phyloP scores from a whole-genome alignment of 2,797 vertebrate genomes.

The Urophycis tenuis region DNA sequence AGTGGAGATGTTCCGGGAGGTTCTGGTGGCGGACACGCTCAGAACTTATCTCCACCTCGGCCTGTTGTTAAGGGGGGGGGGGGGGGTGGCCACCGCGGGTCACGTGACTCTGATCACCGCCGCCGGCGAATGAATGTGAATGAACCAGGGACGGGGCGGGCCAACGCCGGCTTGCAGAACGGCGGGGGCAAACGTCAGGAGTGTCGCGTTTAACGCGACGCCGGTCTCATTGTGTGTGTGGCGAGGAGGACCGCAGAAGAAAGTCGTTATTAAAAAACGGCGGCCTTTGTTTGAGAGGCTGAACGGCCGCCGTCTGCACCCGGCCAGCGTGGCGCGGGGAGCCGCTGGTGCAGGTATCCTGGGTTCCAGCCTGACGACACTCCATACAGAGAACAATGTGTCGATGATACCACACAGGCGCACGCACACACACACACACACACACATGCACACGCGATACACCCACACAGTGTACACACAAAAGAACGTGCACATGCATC shows the following conservation, averaged over 20 bases:
- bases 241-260: neutral
- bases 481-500: neutral
- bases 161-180: no score
- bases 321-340: neutral
- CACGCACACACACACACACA: neutral
- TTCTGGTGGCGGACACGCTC: neutral
- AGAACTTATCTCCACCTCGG: neutral
- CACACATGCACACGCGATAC: neutral
- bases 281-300: neutral
- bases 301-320: neutral
- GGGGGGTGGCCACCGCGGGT: no score
- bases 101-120: no score
- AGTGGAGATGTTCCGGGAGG: neutral
- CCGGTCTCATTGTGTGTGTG: neutral
- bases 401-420: no score
- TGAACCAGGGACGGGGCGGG: no score
- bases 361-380: no score
- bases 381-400: no score
- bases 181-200: neutral
- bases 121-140: no score
- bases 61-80: neutral
- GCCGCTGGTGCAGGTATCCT: no score
- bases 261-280: neutral
- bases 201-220: neutral
- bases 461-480: neutral